Evolutionary conservation across 2,113 vertebrate species (phyloP), one percentile per base, ranked within the genome.

Genomic region (Chaenogobius annularis): DNA sequence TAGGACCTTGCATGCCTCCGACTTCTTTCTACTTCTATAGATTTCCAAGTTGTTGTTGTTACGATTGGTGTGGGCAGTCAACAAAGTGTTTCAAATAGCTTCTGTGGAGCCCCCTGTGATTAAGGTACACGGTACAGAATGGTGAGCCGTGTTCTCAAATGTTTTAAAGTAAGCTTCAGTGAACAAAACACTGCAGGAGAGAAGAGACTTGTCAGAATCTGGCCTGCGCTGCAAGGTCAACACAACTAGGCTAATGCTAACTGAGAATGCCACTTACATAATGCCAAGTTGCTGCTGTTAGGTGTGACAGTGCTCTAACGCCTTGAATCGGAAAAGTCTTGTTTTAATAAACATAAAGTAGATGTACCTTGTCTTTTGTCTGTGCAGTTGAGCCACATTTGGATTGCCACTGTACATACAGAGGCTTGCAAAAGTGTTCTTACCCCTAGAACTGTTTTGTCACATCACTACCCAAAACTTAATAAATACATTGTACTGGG

Each of bases 211-310:
- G 85, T 84, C 84, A 82, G 70, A 62, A 87, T 79, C 77, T 83
- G 82, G 87, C 83, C 83, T 85, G 62, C 64, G 78, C 75, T 81
- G 78, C 86, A 87, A 87, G 83, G 86, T 89, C 86, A 83, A 75
- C 52, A 72, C 23, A 56, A 58, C 5, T 9, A 66, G 68, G 70
- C 70, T 52, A 46, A 52, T 61, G 20, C 23, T 55, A 55, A 22
- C 52, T 35, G 58, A 31, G 23, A 61, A 35, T 17, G 15, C 58
- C 14, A 9, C 26, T 61, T 61, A 31, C 23, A 35, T 61, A 35
- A 61, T 26, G 22, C 12, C 10, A 2, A 26, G 23, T 61, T 9
- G 14, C 14, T 35, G 15, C 23, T 31, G 58, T 31, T 58, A 11
- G 7, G 58, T 35, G 23, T 14, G 44, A 46, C 44, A 46, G 10